phyloP scores from a whole-genome alignment of 2,797 vertebrate species.

The Catharus ustulatus region DNA sequence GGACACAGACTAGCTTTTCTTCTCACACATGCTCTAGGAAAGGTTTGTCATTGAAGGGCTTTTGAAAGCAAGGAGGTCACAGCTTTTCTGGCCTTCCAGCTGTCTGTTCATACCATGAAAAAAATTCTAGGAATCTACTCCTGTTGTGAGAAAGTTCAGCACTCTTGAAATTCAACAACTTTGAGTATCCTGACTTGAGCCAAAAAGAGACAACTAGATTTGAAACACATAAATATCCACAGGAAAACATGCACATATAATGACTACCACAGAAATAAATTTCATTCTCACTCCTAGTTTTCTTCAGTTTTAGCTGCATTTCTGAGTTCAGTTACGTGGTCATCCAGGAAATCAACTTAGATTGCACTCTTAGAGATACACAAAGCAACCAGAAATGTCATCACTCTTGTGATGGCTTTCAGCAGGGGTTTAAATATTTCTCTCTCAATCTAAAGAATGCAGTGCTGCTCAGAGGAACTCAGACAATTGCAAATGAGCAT shows the following conservation, averaged over 20 bases:
- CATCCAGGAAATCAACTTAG: background rate
- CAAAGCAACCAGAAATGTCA: conserved; percentile 18
- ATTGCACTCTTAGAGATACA: background rate
- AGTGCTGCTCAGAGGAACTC: background rate
- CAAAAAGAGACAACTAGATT: background rate
- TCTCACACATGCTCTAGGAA: background rate
- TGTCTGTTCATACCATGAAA: background rate
- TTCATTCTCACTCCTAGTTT: background rate
- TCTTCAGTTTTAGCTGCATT: background rate
- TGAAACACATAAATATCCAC: background rate
- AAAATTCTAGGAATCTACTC: background rate
- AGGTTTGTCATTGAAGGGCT: background rate
- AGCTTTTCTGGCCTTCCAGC: background rate
- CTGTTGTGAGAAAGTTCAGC: background rate
- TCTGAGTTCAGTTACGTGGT: background rate
- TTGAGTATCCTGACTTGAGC: background rate
- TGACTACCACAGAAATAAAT: background rate
- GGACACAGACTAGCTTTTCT: background rate
- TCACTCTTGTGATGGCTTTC: background rate
- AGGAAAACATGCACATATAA: background rate
- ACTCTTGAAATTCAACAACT: background rate
- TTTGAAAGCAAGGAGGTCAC: background rate
- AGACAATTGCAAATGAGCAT: background rate
- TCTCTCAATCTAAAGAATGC: background rate
- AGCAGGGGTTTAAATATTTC: conserved; percentile 42